A percentile compares a stretch with the other conserved stretches of the same genome.
Evolutionary conservation across 1,140 invertebrate species (phyloP).

Genomic region (Aradophagus sp.): DNA sequence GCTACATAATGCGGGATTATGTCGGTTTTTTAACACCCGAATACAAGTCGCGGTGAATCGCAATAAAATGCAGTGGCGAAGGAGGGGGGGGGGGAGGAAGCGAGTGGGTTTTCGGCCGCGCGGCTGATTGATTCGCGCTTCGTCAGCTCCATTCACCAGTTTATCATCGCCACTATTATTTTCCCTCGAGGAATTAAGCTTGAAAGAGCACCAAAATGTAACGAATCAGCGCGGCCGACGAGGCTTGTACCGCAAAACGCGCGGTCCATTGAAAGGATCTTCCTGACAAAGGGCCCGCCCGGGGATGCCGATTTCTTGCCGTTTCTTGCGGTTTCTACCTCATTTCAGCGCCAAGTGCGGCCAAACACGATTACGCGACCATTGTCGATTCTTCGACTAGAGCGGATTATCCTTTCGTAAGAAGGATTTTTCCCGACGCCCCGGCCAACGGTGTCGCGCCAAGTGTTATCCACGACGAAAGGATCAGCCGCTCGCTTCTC

Average conservation of each 20-base stretch:
- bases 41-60: conserved; percentile 9
- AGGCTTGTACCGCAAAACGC: conserved; percentile 58
- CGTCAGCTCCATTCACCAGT: conserved; percentile 40
- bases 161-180: conserved; percentile 42
- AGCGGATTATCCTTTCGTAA: conserved; percentile 53
- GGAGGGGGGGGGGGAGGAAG: conserved; percentile 12
- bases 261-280: conserved; percentile 50
- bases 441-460: conserved; percentile 11
- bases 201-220: conserved; percentile 51
- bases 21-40: conserved; percentile 38
- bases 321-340: conserved; percentile 72
- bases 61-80: conserved; percentile 16
- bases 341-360: conserved; percentile 70
- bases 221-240: conserved; percentile 50
- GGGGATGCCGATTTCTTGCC: too few species aligned
- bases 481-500: too few species aligned
- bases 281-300: too few species aligned
- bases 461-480: conserved; percentile 14
- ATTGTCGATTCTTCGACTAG: conserved; percentile 60
- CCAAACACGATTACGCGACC: conserved; percentile 63
- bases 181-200: conserved; percentile 45
- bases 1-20: conserved; percentile 20
- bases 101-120: conserved; percentile 23
- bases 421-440: conserved; percentile 66
- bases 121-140: conserved; percentile 34